Evolutionary conservation across 2,113 vertebrate species (phyloP).

Genomic region (Ailuropoda melanoleuca): DNA sequence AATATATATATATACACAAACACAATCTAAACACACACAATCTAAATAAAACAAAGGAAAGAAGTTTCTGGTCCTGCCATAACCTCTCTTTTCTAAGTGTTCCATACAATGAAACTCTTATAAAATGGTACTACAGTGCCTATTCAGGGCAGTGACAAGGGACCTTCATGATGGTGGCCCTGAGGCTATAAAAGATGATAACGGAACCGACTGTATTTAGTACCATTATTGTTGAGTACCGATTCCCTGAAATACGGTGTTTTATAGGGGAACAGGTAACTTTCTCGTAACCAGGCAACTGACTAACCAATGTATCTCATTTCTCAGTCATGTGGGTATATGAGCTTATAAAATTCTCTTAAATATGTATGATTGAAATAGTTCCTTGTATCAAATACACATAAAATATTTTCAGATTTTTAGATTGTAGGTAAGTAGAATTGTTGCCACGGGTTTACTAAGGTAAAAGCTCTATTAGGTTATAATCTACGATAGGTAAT

Average conservation of each 20-base stretch:
- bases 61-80: not conserved
- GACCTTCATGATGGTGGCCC: accelerated
- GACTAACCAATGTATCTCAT: not conserved
- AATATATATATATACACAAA: not conserved
- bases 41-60: not conserved
- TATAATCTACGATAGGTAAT: not conserved
- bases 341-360: not conserved
- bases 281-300: not conserved
- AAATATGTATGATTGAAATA: not conserved
- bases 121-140: not conserved
- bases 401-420: not conserved
- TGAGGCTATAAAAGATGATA: not conserved
- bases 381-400: not conserved
- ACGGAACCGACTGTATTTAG: not conserved
- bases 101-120: not conserved
- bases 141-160: not conserved
- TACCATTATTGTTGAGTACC: not conserved
- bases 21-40: too few relatives aligned
- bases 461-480: not conserved
- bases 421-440: not conserved
- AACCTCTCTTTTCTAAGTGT: not conserved
- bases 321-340: not conserved
- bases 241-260: not conserved
- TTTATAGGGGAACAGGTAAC: not conserved
- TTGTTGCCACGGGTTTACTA: not conserved